phyloP scores from a whole-genome alignment of 2,113 vertebrate genomes.

The Coptodon bakossiorum region DNA sequence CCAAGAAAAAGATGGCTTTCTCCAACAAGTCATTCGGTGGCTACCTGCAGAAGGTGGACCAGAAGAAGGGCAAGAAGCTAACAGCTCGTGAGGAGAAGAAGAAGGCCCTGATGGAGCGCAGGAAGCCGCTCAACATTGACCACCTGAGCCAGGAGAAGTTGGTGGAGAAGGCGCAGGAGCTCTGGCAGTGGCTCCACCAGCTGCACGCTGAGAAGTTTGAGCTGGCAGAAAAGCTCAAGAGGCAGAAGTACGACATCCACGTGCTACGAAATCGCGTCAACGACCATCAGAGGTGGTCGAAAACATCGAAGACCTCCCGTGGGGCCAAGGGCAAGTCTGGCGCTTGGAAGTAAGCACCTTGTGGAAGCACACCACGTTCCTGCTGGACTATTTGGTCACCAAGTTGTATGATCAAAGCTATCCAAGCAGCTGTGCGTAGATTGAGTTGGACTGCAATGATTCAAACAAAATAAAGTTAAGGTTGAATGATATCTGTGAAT shows the following conservation, averaged over 20 bases:
- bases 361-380: neutral
- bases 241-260: slow-evolving; percentile 92
- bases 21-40: slow-evolving; percentile 81
- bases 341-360: slow-evolving; percentile 61
- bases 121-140: slow-evolving; percentile 75
- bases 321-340: slow-evolving; percentile 67
- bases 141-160: slow-evolving; percentile 76
- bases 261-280: slow-evolving; percentile 90
- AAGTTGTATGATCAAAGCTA: neutral
- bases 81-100: slow-evolving; percentile 78
- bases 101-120: slow-evolving; percentile 70
- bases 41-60: slow-evolving; percentile 74
- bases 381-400: slow-evolving; percentile 6
- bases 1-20: slow-evolving; percentile 89
- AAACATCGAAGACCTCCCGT: slow-evolving; percentile 65
- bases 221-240: slow-evolving; percentile 87
- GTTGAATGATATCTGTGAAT: neutral
- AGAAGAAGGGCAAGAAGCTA: slow-evolving; percentile 75
- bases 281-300: slow-evolving; percentile 90
- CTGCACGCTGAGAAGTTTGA: slow-evolving; percentile 93
- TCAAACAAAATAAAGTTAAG: neutral
- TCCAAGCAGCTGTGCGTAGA: neutral
- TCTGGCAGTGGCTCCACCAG: slow-evolving; percentile 84
- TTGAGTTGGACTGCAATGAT: neutral
- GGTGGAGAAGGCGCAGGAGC: slow-evolving; percentile 84